A percentile compares a stretch with the other conserved stretches of the same genome.
Evolutionary conservation across 1,140 invertebrate genomes (phyloP).

Genomic region (Lepidotrigona ventralis): DNA sequence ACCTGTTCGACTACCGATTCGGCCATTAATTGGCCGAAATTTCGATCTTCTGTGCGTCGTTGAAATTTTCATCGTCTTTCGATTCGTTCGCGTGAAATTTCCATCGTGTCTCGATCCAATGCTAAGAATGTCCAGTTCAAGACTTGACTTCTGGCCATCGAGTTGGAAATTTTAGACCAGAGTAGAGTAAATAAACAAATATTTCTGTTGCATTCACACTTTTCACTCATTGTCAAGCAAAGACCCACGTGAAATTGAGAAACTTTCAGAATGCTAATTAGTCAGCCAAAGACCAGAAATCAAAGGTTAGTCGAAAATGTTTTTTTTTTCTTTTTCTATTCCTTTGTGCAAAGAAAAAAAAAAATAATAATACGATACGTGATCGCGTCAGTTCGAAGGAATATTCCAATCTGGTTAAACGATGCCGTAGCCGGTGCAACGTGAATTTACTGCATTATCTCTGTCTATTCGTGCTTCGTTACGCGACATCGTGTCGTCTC

Average conservation of each 20-base stretch:
- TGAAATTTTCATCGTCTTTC: not conserved
- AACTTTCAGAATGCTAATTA: not conserved
- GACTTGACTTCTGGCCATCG: no score
- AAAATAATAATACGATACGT: no score
- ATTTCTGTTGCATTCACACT: no score
- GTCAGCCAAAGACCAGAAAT: not conserved
- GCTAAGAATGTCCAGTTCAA: no score
- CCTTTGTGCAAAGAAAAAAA: not conserved
- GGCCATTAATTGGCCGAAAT: not conserved
- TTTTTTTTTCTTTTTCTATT: not conserved
- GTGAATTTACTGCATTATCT: constrained; percentile 31
- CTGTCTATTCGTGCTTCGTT: constrained; percentile 15
- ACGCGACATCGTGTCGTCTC: not conserved
- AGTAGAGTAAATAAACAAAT: no score
- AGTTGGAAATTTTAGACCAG: no score
- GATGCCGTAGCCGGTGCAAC: not conserved
- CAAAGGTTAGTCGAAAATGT: not conserved
- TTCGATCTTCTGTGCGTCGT: not conserved
- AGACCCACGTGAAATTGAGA: no score
- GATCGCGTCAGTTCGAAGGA: not conserved
- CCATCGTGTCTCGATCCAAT: no score
- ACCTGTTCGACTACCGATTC: not conserved
- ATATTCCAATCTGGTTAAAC: not conserved
- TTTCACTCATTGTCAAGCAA: no score
- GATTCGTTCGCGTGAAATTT: no score